Evolutionary conservation across 2,113 vertebrate species (phyloP).

Genomic region (Gallinago media): DNA sequence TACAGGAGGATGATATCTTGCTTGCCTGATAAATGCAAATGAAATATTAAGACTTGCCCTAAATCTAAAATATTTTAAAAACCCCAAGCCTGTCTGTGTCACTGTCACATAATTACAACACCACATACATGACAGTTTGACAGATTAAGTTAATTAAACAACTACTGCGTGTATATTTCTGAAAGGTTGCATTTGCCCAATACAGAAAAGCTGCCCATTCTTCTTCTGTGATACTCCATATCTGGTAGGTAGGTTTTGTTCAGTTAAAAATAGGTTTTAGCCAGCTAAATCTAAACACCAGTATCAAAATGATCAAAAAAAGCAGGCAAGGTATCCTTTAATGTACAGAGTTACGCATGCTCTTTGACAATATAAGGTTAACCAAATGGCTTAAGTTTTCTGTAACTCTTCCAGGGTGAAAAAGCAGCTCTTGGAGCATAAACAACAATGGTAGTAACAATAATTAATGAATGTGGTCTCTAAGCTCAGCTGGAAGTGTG

Average conservation of each 20-base stretch:
- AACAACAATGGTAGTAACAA: constrained; percentile 51
- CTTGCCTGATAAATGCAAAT: not conserved
- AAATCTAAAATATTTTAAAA: not conserved
- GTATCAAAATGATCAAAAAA: not conserved
- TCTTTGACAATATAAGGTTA: not conserved
- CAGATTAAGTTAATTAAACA: not conserved
- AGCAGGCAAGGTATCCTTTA: not conserved
- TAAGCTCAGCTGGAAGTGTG: constrained; percentile 45
- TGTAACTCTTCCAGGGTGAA: constrained; percentile 32
- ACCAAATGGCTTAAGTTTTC: constrained; percentile 10
- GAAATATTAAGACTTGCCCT: not conserved
- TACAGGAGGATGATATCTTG: not conserved
- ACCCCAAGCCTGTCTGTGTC: not conserved
- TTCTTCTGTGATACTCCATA: not conserved
- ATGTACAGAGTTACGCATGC: not conserved
- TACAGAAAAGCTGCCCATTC: not conserved
- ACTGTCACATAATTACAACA: not conserved
- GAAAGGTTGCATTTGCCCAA: not conserved
- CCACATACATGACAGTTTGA: not conserved
- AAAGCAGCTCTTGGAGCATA: constrained; percentile 53
- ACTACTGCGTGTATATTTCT: not conserved
- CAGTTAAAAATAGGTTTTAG: not conserved
- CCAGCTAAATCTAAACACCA: not conserved
- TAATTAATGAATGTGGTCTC: constrained; percentile 49
- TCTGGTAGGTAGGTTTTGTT: not conserved